phyloP scores from a whole-genome alignment of 2,888 invertebrate genomes.

The Oscheius sp. region DNA sequence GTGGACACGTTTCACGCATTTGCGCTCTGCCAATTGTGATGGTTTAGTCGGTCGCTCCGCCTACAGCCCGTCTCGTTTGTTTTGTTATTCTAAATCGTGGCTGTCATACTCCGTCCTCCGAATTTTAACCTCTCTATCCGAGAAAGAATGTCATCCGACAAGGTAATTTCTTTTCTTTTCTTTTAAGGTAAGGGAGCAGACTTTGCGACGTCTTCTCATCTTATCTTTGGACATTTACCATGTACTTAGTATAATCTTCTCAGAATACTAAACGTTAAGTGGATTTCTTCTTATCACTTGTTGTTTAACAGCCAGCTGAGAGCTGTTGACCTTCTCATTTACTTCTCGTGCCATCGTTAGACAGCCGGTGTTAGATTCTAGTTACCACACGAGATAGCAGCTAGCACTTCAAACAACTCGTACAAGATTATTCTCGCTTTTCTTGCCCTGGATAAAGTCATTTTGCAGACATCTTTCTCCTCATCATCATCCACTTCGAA shows the following conservation, averaged over 20 bases:
- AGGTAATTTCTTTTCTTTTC: slow-evolving; percentile 17
- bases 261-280: too few relatives aligned
- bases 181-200: too few relatives aligned
- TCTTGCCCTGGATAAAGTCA: not conserved
- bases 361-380: not conserved
- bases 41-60: slow-evolving; percentile 19
- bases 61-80: slow-evolving; percentile 16
- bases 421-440: too few relatives aligned
- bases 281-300: too few relatives aligned
- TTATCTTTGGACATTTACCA: not conserved
- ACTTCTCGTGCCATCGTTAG: slow-evolving; percentile 9
- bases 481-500: not conserved
- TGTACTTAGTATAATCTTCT: not conserved
- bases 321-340: slow-evolving; percentile 5
- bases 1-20: slow-evolving; percentile 21
- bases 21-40: slow-evolving; percentile 25
- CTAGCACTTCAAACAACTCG: too few relatives aligned
- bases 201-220: too few relatives aligned
- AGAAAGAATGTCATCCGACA: slow-evolving; percentile 13
- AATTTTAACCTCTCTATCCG: not conserved
- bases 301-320: not conserved
- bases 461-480: too few relatives aligned
- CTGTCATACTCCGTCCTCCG: slow-evolving; percentile 1
- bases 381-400: too few relatives aligned
- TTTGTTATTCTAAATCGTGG: slow-evolving; percentile 22